A percentile compares a stretch with the other conserved stretches of the same genome.
Conservation (phyloP, 2,888 invertebrate genomes). For the Dione juno region DNA sequence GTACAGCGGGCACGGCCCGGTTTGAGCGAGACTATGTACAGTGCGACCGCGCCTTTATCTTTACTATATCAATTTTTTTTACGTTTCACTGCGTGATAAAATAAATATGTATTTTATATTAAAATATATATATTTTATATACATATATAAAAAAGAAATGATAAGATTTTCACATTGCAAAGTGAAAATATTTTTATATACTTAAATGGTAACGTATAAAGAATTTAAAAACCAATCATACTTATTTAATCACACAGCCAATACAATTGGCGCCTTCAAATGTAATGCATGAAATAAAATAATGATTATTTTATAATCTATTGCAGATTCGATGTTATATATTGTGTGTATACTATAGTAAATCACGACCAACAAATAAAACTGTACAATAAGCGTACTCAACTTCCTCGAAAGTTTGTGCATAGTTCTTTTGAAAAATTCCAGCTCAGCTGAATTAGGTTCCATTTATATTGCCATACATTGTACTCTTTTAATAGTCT, state of each 20-base stretch:
- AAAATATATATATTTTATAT: not conserved
- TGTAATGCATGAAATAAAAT: not conserved
- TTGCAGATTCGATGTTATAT: conserved; percentile 46
- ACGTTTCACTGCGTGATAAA: not conserved
- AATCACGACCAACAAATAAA: conserved; percentile 38
- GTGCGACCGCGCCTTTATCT: conserved; percentile 48
- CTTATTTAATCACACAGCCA: conserved; percentile 17
- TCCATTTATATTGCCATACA: not conserved
- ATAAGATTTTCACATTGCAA: no score
- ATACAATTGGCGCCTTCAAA: not conserved
- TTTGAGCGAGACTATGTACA: conserved; percentile 66
- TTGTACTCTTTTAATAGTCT: conserved; percentile 1
- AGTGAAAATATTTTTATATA: not conserved
- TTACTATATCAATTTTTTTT: conserved; percentile 9
- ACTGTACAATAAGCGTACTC: conserved; percentile 41
- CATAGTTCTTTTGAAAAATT: conserved; percentile 35
- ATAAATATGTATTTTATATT: not conserved
- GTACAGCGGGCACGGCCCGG: conserved; percentile 63
- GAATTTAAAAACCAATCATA: conserved; percentile 5
- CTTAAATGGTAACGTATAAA: not conserved
- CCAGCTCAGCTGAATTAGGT: conserved; percentile 32
- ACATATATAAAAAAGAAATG: no score
- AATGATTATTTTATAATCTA: conserved; percentile 22
- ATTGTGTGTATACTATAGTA: conserved; percentile 39
- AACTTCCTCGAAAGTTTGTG: conserved; percentile 41